phyloP scores from a whole-genome alignment of 2,888 invertebrate species.

The Phalera bucephala region DNA sequence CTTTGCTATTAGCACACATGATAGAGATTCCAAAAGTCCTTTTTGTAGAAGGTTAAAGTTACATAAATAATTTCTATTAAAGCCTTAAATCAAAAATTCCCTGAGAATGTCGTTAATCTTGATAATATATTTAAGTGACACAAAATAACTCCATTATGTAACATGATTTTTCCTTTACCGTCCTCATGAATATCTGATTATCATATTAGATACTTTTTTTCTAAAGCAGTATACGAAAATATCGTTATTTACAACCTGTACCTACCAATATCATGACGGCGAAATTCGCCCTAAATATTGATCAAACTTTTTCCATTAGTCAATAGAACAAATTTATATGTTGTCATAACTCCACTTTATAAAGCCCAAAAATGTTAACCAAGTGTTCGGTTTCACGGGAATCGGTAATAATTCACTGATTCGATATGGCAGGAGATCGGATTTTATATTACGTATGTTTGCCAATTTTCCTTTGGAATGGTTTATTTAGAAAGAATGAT shows the following conservation, averaged over 20 bases:
- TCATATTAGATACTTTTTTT: too few species aligned
- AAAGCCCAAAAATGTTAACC: constrained; percentile 10
- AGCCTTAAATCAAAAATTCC: too few species aligned
- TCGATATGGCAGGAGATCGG: not conserved
- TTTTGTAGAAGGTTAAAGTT: too few species aligned
- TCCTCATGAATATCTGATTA: too few species aligned
- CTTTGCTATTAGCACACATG: too few species aligned
- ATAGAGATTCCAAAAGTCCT: too few species aligned
- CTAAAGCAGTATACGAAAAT: constrained; percentile 1
- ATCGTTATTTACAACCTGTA: constrained; percentile 10
- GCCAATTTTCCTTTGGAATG: not conserved
- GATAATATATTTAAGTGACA: too few species aligned
- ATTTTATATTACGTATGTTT: not conserved
- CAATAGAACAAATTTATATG: constrained; percentile 18
- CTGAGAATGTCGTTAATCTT: too few species aligned
- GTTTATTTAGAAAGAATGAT: not conserved
- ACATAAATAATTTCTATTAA: too few species aligned
- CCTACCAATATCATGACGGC: constrained; percentile 8
- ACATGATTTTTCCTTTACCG: too few species aligned
- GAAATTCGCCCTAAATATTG: constrained; percentile 14
- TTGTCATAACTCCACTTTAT: constrained; percentile 7
- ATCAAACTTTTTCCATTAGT: constrained; percentile 28
- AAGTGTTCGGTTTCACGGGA: constrained; percentile 1
- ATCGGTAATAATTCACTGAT: constrained; percentile 11
- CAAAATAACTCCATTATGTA: too few species aligned